These are phyloP conservation scores for Lasioglossum figueresi DNA, from an alignment of 2,888 invertebrate genomes.

Conservation along the genomic window DNA sequence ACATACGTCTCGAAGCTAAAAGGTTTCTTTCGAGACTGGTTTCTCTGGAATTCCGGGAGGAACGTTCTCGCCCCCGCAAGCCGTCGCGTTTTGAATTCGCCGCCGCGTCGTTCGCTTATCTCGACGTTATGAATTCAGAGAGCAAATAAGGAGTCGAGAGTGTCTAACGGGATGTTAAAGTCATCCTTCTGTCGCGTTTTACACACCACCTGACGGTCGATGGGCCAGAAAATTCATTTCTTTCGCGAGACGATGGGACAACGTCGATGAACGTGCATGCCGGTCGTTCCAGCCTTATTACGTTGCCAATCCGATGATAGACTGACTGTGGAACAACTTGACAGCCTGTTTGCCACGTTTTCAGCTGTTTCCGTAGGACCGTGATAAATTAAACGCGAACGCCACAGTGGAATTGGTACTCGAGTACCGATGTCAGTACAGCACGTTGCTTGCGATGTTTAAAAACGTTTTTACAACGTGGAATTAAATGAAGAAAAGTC, in stretches of 20 bases:
- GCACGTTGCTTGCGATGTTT: not conserved
- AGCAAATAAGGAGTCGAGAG: conserved; percentile 60
- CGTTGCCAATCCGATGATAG: not conserved
- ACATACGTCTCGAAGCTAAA: conserved; percentile 36
- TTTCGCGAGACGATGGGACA: not conserved
- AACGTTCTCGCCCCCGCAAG: conserved; percentile 41
- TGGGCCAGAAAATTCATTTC: conserved; percentile 46
- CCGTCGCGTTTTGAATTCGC: not conserved
- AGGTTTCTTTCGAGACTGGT: conserved; percentile 63
- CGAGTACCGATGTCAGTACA: not conserved
- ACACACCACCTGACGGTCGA: conserved; percentile 24
- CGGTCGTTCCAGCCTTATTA: not conserved
- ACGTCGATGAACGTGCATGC: not conserved
- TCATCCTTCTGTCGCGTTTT: conserved; percentile 42
- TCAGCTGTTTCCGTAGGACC: not conserved
- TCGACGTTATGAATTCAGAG: conserved; percentile 50
- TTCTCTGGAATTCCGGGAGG: conserved; percentile 64
- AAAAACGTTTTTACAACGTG: no score
- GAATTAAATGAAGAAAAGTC: not conserved
- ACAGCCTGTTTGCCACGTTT: not conserved
- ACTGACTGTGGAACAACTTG: not conserved
- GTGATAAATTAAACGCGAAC: not conserved
- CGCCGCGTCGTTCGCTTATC: conserved; percentile 46
- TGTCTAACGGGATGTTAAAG: conserved; percentile 49
- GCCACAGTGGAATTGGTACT: not conserved